Percentiles rank a stretch among this genome's conserved stretches.
Evolutionary conservation across 2,888 invertebrate genomes (phyloP).

Genomic region (Drosophila mettleri): DNA sequence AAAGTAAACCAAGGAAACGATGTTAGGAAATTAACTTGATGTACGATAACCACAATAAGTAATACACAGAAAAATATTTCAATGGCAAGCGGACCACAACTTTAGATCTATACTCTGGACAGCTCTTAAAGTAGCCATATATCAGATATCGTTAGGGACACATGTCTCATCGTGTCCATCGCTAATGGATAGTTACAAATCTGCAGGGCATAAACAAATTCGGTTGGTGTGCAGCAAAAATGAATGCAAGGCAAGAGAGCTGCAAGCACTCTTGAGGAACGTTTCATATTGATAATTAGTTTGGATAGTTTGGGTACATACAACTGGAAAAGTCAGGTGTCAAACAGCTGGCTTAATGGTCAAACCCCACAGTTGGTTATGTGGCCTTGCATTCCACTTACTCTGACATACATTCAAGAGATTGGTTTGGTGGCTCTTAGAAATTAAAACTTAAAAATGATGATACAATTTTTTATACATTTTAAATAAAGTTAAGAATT

Average conservation of each 20-base stretch:
- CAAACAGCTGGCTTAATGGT: not conserved
- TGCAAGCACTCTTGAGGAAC: slow-evolving; percentile 33
- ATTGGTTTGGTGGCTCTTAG: slow-evolving; percentile 23
- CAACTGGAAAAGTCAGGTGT: slow-evolving; percentile 38
- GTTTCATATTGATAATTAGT: slow-evolving; percentile 10
- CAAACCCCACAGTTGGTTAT: slow-evolving; percentile 29
- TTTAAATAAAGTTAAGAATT: slow-evolving; percentile 7
- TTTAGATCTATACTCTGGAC: slow-evolving; percentile 7
- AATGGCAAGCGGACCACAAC: slow-evolving; percentile 37
- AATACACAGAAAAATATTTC: slow-evolving; percentile 29
- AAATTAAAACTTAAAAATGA: slow-evolving; percentile 19
- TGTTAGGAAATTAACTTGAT: slow-evolving; percentile 7
- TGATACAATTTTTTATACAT: slow-evolving; percentile 16
- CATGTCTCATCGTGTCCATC: slow-evolving; percentile 5
- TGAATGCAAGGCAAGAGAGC: slow-evolving; percentile 58
- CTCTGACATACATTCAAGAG: slow-evolving; percentile 7
- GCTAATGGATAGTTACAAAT: slow-evolving; percentile 17
- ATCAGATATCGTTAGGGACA: slow-evolving; percentile 14
- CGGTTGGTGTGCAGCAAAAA: slow-evolving; percentile 52
- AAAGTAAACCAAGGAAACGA: slow-evolving; percentile 16
- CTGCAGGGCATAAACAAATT: slow-evolving; percentile 13
- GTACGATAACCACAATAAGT: slow-evolving; percentile 48
- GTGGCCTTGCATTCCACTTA: slow-evolving; percentile 28
- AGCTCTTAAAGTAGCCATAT: not conserved
- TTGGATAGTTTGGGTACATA: slow-evolving; percentile 34